A percentile compares a stretch with the other conserved stretches of the same genome.
phyloP scores from a whole-genome alignment of 2,113 vertebrate genomes.

The Entomyzon cyanotis region DNA sequence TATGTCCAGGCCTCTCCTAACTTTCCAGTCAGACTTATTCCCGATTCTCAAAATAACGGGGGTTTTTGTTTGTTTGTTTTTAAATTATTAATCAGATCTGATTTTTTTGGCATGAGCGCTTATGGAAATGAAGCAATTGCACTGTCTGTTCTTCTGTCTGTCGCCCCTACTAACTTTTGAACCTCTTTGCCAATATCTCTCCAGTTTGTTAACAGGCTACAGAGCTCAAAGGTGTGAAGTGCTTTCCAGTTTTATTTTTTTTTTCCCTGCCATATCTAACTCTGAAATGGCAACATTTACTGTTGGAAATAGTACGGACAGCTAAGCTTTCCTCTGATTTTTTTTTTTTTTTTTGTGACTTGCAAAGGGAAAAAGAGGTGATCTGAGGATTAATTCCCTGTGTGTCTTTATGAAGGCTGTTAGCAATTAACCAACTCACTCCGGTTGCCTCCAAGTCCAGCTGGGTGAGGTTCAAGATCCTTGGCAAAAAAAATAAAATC shows the following conservation, averaged over 20 bases:
- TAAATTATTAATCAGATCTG: constrained; percentile 35
- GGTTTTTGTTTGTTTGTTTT: neutral
- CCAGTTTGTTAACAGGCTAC: constrained; percentile 27
- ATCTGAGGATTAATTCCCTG: neutral
- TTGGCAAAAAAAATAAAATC: neutral
- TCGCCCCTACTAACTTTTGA: constrained; percentile 45
- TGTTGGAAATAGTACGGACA: neutral
- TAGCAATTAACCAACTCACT: neutral
- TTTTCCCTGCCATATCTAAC: neutral
- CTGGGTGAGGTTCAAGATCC: constrained; percentile 29
- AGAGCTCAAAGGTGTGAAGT: constrained; percentile 30
- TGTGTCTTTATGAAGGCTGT: neutral
- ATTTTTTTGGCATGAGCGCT: neutral
- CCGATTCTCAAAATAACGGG: neutral
- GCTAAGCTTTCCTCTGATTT: neutral
- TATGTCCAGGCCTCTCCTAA: neutral
- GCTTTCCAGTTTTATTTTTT: neutral
- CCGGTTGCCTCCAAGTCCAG: neutral
- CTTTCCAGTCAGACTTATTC: neutral
- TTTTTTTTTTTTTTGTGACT: neutral
- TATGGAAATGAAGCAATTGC: constrained; percentile 40
- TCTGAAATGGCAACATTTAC: neutral
- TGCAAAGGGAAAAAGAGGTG: constrained; percentile 11
- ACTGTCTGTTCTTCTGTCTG: constrained; percentile 49
- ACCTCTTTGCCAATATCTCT: constrained; percentile 29